Conservation (phyloP, 2,797 vertebrate species). For the Ataeniobius toweri region DNA sequence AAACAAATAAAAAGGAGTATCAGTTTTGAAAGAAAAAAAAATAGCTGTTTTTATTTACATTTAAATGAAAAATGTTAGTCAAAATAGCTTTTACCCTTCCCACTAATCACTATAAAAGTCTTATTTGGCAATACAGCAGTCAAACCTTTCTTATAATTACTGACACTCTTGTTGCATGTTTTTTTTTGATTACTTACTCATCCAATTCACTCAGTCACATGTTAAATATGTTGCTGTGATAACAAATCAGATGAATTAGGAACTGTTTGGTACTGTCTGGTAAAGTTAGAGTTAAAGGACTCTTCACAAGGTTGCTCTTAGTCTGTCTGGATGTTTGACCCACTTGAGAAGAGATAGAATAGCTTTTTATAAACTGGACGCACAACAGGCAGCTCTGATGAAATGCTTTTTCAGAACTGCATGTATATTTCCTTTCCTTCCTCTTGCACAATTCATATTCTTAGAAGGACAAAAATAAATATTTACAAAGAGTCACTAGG, state of each 20-base stretch:
- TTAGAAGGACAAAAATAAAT: constrained; percentile 46
- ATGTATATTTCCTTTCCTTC: constrained; percentile 30
- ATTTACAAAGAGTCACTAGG: constrained; percentile 51
- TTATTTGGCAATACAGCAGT: background rate
- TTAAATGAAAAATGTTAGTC: background rate
- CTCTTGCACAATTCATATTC: constrained; percentile 48
- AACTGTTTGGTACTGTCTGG: constrained; percentile 3
- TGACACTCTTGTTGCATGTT: background rate
- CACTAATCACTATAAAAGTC: background rate
- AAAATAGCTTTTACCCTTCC: background rate
- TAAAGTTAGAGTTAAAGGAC: constrained; percentile 17
- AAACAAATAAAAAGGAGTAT: background rate
- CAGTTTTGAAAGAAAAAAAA: too few species aligned
- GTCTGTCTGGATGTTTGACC: constrained; percentile 39
- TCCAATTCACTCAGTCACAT: background rate
- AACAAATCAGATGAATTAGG: background rate
- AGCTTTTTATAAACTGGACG: constrained; percentile 10
- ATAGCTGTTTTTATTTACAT: background rate
- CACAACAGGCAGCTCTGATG: constrained; percentile 39
- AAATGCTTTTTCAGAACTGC: constrained; percentile 24
- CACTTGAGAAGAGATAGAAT: constrained; percentile 25
- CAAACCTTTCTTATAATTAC: background rate
- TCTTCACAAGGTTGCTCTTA: constrained; percentile 19
- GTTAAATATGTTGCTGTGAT: background rate
- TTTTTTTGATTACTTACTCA: background rate